phyloP scores from a whole-genome alignment of 2,888 invertebrate genomes.

The Rotaria sp. region DNA sequence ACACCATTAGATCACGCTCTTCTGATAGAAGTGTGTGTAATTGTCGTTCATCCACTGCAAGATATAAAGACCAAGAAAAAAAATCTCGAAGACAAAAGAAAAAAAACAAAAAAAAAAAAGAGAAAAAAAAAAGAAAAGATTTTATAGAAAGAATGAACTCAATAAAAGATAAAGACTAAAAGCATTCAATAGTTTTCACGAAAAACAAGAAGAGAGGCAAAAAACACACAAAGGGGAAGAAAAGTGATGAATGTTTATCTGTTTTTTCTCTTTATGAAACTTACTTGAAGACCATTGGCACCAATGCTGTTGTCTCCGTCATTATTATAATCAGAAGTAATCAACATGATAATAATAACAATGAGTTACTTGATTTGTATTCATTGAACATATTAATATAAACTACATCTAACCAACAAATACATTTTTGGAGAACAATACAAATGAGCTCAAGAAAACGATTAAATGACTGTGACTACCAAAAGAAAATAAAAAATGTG shows the following conservation, averaged over 20 bases:
- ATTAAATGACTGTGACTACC: background rate
- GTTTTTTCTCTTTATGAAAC: background rate
- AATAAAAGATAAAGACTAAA: background rate
- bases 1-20: conserved; percentile 13
- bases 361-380: background rate
- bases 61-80: background rate
- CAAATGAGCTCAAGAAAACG: background rate
- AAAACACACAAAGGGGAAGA: background rate
- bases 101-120: background rate
- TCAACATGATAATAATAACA: background rate
- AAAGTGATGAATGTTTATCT: background rate
- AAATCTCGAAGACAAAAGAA: background rate
- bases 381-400: background rate
- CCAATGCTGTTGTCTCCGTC: background rate
- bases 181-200: background rate
- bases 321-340: background rate
- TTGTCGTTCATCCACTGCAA: background rate
- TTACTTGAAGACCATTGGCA: background rate
- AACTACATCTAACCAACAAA: background rate
- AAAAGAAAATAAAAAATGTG: background rate
- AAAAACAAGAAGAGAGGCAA: background rate
- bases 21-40: background rate
- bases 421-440: background rate
- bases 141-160: background rate
- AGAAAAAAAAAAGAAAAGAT: background rate